Base-by-base conservation (phyloP, 2,888 invertebrate genomes). In the Ennomos erosarius region DNA sequence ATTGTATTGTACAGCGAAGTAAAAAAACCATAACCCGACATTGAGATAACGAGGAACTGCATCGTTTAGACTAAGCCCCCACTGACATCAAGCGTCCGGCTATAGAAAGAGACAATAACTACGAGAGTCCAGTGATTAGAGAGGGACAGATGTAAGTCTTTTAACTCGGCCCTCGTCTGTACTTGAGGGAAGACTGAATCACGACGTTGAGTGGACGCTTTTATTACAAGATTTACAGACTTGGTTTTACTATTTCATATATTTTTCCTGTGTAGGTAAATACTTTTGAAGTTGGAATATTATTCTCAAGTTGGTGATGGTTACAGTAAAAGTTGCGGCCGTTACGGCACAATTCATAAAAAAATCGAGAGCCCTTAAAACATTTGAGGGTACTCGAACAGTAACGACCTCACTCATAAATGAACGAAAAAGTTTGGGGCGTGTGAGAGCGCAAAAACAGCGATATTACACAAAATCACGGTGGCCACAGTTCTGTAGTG, bases 381-480 rank as follows among this genome's bases (percentile, higher is more conserved):
- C 34, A 58, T 51, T 58, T 35, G 47, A 47, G 54, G 33, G 39
- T 47, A 34, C 62, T 59, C 53, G 54, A 55, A 62, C 49, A 58
- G 37, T 58, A 58, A 53, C 55, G 43, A 37, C 47, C 13, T 48
- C 45, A 36, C 48, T 45, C 39, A 50, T 52, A 61, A 55, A 49
- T 55, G 51, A 55, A 59, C 34, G 49, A 57, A 54, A 62, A 65
- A 65, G 65, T 69, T 56, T 42, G 48, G 39, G 62, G 54, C 55
- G 59, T 59, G 63, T 59, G 62, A 49, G 48, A 46, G 56, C 43
- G 57, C 53, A 62, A 58, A 62, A 78, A 78, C 75, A 78, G 76
- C 75, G 76, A 82, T 85, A 85, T 86, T 83, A 80, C 83, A 85
- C 55, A 71, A 87, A 87, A 87, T 88, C 78, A 81, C 74, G 73